phyloP scores from a whole-genome alignment of 2,113 vertebrate genomes.

The Salvelinus sp. region DNA sequence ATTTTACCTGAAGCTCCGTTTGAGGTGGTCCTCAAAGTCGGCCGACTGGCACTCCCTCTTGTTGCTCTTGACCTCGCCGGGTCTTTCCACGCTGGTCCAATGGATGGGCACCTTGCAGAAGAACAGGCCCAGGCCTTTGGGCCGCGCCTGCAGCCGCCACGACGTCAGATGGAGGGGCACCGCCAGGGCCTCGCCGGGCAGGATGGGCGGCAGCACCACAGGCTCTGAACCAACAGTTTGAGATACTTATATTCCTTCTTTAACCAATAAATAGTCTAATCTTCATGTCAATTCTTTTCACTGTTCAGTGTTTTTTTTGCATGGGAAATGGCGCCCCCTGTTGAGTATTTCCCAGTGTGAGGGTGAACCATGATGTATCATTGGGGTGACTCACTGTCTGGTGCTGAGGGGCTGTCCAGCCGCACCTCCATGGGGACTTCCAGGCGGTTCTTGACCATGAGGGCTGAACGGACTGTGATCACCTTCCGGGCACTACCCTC shows the following conservation, averaged over 20 bases:
- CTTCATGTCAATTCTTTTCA: too few species aligned
- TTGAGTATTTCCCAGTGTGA: background rate
- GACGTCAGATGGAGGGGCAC: conserved; percentile 93
- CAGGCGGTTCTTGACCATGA: conserved; percentile 91
- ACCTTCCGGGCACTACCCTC: conserved; percentile 95
- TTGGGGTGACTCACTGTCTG: conserved; percentile 84
- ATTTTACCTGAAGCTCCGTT: conserved; percentile 87
- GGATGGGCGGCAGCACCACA: conserved; percentile 88
- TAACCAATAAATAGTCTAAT: background rate
- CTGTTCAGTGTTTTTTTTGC: too few species aligned
- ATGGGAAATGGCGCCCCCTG: background rate
- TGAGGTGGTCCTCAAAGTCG: conserved; percentile 82
- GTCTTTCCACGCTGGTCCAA: conserved; percentile 91
- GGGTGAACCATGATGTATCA: background rate
- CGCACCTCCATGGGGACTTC: conserved; percentile 91
- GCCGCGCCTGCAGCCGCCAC: conserved; percentile 93
- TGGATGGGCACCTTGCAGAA: conserved; percentile 96
- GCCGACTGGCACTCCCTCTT: conserved; percentile 92
- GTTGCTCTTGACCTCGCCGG: conserved; percentile 87
- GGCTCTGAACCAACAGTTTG: conserved; percentile 77
- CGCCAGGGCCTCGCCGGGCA: conserved; percentile 88
- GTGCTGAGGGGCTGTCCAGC: conserved; percentile 93
- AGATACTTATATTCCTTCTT: too few species aligned
- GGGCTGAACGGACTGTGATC: conserved; percentile 91
- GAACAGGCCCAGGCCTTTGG: conserved; percentile 90